These are phyloP conservation scores for Marcusenius ussheri DNA, from an alignment of 2,113 vertebrate species.

Conservation along the genomic window DNA sequence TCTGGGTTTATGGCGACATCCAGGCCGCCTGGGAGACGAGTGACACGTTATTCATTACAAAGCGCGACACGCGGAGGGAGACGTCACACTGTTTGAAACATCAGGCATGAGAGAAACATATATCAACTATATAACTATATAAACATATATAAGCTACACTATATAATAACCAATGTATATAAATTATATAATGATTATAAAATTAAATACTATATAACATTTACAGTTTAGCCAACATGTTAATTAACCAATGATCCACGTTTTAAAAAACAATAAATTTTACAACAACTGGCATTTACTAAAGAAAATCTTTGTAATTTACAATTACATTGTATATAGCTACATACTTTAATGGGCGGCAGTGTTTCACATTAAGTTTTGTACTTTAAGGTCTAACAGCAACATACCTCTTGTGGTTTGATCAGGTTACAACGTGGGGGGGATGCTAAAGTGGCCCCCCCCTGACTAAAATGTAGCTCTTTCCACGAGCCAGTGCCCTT, in stretches of 20 bases:
- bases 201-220: neutral
- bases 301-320: neutral
- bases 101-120: neutral
- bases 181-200: neutral
- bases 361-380: neutral
- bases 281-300: neutral
- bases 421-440: neutral
- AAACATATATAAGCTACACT: neutral
- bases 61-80: neutral
- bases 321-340: neutral
- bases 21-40: slow-evolving; percentile 52
- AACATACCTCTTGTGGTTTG: neutral
- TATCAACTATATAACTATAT: neutral
- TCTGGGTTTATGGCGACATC: slow-evolving; percentile 59
- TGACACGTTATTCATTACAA: neutral
- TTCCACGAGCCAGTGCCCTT: neutral
- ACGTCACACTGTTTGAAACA: neutral
- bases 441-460: neutral
- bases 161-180: neutral
- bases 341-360: neutral
- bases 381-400: neutral
- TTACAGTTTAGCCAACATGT: neutral
- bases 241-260: neutral
- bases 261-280: neutral
- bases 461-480: neutral